Conservation (phyloP, 1,140 invertebrate genomes). For the Neuroterus valhalla region DNA sequence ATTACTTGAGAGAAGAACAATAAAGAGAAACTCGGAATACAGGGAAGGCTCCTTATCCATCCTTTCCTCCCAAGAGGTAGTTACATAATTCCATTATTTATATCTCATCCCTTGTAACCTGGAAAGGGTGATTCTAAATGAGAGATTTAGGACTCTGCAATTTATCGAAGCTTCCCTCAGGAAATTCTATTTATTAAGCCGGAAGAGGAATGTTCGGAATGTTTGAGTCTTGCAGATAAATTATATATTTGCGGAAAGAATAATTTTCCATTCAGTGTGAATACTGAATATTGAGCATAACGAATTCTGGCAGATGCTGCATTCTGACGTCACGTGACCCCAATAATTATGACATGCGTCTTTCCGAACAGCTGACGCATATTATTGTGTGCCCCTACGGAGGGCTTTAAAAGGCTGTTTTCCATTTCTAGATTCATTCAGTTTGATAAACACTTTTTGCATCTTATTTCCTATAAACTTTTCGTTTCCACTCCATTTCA, state of each 20-base stretch:
- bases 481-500: too few species aligned
- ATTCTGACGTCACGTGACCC: too few species aligned
- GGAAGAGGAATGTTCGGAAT: constrained; percentile 33
- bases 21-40: constrained; percentile 36
- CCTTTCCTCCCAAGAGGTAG: constrained; percentile 35
- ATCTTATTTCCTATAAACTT: too few species aligned
- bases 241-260: constrained; percentile 37
- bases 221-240: constrained; percentile 42
- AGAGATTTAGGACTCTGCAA: constrained; percentile 24
- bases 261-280: constrained; percentile 10
- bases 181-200: not conserved
- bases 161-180: constrained; percentile 1
- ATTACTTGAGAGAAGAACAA: not conserved
- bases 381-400: too few species aligned
- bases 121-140: constrained; percentile 35
- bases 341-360: too few species aligned
- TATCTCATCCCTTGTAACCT: constrained; percentile 53
- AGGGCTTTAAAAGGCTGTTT: not conserved
- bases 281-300: constrained; percentile 29
- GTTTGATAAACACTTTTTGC: too few species aligned
- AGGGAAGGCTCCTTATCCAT: constrained; percentile 51
- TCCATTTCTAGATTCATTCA: not conserved
- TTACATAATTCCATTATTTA: constrained; percentile 66
- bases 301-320: not conserved
- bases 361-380: too few species aligned